These are phyloP conservation scores for Ophioninae sp. DNA, from an alignment of 2,888 invertebrate species.

Conservation along the genomic window DNA sequence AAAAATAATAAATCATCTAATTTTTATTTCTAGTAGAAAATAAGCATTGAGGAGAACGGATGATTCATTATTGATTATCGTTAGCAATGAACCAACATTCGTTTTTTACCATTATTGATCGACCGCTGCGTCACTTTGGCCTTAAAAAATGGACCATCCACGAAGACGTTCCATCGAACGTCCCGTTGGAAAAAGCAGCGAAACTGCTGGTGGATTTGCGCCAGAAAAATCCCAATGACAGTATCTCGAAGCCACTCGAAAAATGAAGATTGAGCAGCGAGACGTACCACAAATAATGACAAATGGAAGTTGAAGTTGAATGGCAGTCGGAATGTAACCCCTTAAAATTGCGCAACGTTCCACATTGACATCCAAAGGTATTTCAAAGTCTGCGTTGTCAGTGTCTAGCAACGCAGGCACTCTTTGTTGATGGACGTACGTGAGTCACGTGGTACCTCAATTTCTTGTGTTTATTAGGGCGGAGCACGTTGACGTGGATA, in stretches of 20 bases:
- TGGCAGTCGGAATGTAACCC: not conserved
- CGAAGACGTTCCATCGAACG: not conserved
- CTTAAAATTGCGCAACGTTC: not conserved
- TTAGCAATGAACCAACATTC: not conserved
- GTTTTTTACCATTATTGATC: not conserved
- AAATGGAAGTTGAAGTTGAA: not conserved
- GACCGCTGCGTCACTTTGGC: not conserved
- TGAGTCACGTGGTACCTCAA: not conserved
- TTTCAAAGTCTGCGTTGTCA: not conserved
- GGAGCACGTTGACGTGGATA: not conserved
- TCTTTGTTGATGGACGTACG: not conserved
- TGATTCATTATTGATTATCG: not conserved
- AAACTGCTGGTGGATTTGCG: not conserved
- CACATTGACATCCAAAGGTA: not conserved
- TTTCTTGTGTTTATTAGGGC: slow-evolving; percentile 20
- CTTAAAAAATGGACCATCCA: not conserved
- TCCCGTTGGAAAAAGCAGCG: not conserved
- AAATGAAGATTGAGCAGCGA: not conserved
- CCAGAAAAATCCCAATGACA: not conserved
- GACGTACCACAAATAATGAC: not conserved
- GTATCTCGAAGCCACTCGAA: not conserved
- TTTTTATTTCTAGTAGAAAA: not conserved
- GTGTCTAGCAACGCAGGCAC: not conserved
- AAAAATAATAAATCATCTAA: no score
- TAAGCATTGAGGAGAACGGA: no score